These are phyloP conservation scores for Procambarus virginalis DNA, from an alignment of 1,140 invertebrate genomes.

Conservation along the genomic window DNA sequence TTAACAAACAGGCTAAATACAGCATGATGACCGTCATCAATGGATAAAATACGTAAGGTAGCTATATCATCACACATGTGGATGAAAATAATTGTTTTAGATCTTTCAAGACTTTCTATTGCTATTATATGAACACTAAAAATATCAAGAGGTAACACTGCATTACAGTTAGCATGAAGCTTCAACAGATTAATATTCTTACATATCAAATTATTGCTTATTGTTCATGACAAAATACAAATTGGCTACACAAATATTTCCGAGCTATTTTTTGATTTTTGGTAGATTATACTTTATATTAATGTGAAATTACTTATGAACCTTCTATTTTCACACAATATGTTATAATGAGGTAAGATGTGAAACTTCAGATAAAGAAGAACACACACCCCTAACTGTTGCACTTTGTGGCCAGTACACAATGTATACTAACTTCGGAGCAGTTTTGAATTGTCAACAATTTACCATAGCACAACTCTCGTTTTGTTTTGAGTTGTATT, in stretches of 20 bases:
- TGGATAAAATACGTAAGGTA: too few species aligned
- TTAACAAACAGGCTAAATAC: too few species aligned
- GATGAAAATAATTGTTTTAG: too few species aligned
- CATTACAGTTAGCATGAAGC: neutral
- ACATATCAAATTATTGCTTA: neutral
- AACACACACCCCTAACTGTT: too few species aligned
- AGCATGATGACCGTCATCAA: too few species aligned
- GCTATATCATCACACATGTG: too few species aligned
- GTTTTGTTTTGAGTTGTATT: neutral
- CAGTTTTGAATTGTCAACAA: neutral
- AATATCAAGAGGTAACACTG: neutral
- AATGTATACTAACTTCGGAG: neutral
- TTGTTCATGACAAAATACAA: neutral
- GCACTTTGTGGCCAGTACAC: neutral
- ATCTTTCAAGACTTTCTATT: too few species aligned
- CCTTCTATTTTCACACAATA: too few species aligned
- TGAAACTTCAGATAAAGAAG: too few species aligned
- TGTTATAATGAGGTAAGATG: neutral
- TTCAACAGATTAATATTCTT: too few species aligned
- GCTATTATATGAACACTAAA: neutral
- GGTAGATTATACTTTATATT: neutral
- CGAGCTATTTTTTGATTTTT: neutral
- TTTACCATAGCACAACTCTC: neutral
- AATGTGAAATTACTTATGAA: neutral
- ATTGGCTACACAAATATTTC: neutral